phyloP scores from a whole-genome alignment of 2,888 invertebrate species.

The Campopleginae sp. region DNA sequence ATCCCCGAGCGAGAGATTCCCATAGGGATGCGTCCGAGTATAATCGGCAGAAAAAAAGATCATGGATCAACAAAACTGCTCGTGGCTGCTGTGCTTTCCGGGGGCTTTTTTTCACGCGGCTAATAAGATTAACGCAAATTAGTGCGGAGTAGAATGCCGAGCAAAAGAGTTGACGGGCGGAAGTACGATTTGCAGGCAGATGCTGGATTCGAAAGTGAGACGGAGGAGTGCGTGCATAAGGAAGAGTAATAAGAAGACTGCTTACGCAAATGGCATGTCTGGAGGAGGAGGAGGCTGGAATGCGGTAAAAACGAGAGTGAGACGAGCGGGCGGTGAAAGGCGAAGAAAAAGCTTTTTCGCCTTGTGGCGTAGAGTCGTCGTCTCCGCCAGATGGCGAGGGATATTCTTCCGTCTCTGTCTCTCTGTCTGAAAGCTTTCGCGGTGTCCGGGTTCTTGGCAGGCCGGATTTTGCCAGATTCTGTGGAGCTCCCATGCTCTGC shows the following conservation, averaged over 20 bases:
- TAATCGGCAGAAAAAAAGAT: constrained; percentile 18
- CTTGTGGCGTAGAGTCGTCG: constrained; percentile 63
- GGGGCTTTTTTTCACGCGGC: not conserved
- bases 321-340: constrained; percentile 73
- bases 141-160: constrained; percentile 35
- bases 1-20: not conserved
- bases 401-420: constrained; percentile 15
- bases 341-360: constrained; percentile 70
- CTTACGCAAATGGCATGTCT: constrained; percentile 80
- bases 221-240: constrained; percentile 38
- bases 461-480: constrained; percentile 65
- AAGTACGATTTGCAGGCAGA: constrained; percentile 63
- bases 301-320: constrained; percentile 77
- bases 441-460: constrained; percentile 65
- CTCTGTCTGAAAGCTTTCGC: constrained; percentile 34
- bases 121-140: constrained; percentile 53
- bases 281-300: constrained; percentile 74
- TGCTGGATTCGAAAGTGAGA: constrained; percentile 50
- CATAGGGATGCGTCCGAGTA: not conserved
- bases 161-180: constrained; percentile 48
- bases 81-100: constrained; percentile 2
- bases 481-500: constrained; percentile 34
- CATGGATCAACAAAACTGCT: constrained; percentile 2
- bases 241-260: constrained; percentile 72
- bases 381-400: constrained; percentile 74